phyloP scores from a whole-genome alignment of 2,888 invertebrate species.

The Plebejus anna region DNA sequence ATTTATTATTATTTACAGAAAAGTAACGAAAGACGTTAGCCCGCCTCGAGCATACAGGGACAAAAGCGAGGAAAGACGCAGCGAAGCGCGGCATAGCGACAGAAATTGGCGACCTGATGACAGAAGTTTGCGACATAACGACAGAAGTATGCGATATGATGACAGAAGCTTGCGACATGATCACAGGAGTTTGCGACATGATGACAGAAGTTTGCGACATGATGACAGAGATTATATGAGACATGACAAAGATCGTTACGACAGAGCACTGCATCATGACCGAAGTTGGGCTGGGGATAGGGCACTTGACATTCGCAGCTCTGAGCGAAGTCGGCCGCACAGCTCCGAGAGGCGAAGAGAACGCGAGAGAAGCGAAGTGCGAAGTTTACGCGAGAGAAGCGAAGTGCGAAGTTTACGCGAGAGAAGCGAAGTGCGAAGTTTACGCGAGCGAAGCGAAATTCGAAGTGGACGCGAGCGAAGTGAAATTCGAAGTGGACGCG shows the following conservation, averaged over 20 bases:
- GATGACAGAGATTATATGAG: not conserved
- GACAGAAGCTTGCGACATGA: not conserved
- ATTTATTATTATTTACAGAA: conserved; percentile 5
- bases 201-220: not conserved
- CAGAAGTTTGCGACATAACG: not conserved
- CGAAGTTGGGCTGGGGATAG: not conserved
- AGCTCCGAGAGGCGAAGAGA: not conserved
- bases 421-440: not conserved
- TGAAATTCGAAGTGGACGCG: not conserved
- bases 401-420: not conserved
- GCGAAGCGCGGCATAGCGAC: not conserved
- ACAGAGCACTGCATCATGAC: not conserved
- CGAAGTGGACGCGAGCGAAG: not conserved
- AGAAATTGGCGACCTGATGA: not conserved
- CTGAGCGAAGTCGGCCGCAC: not conserved
- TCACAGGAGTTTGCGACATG: not conserved
- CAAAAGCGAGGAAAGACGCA: conserved; percentile 6
- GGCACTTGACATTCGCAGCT: not conserved
- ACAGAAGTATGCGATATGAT: not conserved
- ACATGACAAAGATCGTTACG: not conserved
- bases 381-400: not conserved
- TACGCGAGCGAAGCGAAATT: not conserved
- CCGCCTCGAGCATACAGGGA: conserved; percentile 5
- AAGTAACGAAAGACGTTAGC: not conserved
- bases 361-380: not conserved